Evolutionary conservation across 2,888 invertebrate genomes (phyloP).

Genomic region (Blomia tropicalis): DNA sequence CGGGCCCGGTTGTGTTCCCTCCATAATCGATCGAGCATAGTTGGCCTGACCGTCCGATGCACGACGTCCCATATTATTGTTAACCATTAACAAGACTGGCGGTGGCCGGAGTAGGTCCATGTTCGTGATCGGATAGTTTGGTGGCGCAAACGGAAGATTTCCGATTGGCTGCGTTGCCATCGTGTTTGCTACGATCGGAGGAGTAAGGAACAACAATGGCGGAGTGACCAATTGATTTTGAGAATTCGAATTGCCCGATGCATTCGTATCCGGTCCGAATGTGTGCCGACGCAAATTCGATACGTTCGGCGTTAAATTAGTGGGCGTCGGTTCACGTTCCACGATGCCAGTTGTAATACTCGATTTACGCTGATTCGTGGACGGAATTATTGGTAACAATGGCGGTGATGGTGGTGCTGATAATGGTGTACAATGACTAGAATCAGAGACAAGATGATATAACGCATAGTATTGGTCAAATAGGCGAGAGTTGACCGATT

Average conservation of each 20-base stretch:
- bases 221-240: slow-evolving; percentile 19
- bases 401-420: slow-evolving; percentile 31
- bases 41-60: slow-evolving; percentile 92
- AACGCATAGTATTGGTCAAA: slow-evolving; percentile 89
- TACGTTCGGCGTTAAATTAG: not conserved
- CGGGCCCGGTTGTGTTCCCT: not conserved
- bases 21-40: slow-evolving; percentile 14
- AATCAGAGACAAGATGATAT: slow-evolving; percentile 69
- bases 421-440: slow-evolving; percentile 25
- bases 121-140: slow-evolving; percentile 24
- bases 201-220: slow-evolving; percentile 23
- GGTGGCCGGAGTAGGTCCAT: slow-evolving; percentile 26
- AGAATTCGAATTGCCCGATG: slow-evolving; percentile 6
- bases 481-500: slow-evolving; percentile 63
- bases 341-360: slow-evolving; percentile 41
- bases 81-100: slow-evolving; percentile 22
- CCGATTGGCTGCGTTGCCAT: slow-evolving; percentile 12
- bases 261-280: slow-evolving; percentile 22
- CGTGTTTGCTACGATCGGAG: slow-evolving; percentile 15
- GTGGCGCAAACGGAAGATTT: slow-evolving; percentile 21
- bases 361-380: slow-evolving; percentile 38
- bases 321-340: slow-evolving; percentile 29
- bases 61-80: slow-evolving; percentile 42
- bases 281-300: slow-evolving; percentile 23
- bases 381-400: slow-evolving; percentile 32